Evolutionary conservation across 2,888 invertebrate species (phyloP).

Genomic region (Agrotis exclamationis): DNA sequence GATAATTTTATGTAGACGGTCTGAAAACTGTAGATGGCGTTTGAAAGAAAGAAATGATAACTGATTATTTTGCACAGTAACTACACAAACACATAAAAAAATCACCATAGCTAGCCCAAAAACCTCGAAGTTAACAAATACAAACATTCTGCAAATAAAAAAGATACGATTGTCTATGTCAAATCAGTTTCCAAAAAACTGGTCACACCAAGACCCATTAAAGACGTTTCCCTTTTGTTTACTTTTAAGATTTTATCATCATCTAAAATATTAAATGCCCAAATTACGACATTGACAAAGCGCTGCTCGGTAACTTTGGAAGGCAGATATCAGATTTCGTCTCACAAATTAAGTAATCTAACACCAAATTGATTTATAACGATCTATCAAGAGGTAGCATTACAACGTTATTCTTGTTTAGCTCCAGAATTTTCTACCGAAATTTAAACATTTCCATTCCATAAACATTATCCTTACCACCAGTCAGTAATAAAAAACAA

Average conservation of each 20-base stretch:
- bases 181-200: no score
- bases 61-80: no score
- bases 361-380: conserved; percentile 41
- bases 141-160: no score
- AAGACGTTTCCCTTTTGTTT: not conserved
- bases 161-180: no score
- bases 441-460: conserved; percentile 38
- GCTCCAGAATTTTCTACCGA: not conserved
- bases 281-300: conserved; percentile 35
- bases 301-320: not conserved
- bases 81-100: no score
- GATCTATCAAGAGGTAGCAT: conserved; percentile 11
- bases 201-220: no score
- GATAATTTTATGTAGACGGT: conserved; percentile 10
- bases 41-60: no score
- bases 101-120: no score
- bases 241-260: not conserved
- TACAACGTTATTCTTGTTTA: conserved; percentile 6
- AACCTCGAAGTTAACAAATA: no score
- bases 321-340: conserved; percentile 20
- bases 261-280: not conserved
- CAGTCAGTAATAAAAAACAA: conserved; percentile 49
- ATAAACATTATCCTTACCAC: conserved; percentile 21
- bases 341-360: conserved; percentile 35
- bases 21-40: conserved; percentile 2